Evolutionary conservation across 2,113 vertebrate genomes (phyloP).

Genomic region (Psophia crepitans): DNA sequence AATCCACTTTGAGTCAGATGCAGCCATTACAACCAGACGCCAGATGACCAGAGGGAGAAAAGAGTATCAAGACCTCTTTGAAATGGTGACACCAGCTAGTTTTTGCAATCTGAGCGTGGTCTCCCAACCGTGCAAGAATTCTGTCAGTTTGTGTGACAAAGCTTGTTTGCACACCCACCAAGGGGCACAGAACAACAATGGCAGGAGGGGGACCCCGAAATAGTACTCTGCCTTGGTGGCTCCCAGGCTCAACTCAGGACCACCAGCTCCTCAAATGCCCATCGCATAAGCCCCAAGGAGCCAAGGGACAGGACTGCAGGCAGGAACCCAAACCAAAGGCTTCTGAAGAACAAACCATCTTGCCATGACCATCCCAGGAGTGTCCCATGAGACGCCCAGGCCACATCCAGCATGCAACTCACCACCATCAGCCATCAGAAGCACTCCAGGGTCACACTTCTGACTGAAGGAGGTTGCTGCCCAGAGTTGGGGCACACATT

Average conservation of each 20-base stretch:
- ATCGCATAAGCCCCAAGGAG: not conserved
- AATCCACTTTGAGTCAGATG: too few species aligned
- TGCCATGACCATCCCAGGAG: not conserved
- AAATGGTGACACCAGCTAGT: not conserved
- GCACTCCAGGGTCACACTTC: accelerated
- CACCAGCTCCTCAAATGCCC: not conserved
- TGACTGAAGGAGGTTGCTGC: not conserved
- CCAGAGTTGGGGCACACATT: not conserved
- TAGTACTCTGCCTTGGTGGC: not conserved
- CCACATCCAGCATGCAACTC: not conserved
- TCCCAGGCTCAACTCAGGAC: not conserved
- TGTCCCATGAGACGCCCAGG: not conserved
- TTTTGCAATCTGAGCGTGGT: not conserved
- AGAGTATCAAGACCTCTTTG: not conserved
- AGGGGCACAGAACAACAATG: not conserved
- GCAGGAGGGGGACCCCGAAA: not conserved
- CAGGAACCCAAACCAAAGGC: not conserved
- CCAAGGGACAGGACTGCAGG: not conserved
- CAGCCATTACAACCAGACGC: too few species aligned
- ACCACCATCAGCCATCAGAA: not conserved
- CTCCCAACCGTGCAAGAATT: not conserved
- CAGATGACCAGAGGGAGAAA: not conserved
- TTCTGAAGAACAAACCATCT: not conserved
- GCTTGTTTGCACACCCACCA: accelerated
- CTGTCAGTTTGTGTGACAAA: not conserved